Evolutionary conservation across 2,797 vertebrate species (phyloP).

Genomic region (Miichthys miiuy): DNA sequence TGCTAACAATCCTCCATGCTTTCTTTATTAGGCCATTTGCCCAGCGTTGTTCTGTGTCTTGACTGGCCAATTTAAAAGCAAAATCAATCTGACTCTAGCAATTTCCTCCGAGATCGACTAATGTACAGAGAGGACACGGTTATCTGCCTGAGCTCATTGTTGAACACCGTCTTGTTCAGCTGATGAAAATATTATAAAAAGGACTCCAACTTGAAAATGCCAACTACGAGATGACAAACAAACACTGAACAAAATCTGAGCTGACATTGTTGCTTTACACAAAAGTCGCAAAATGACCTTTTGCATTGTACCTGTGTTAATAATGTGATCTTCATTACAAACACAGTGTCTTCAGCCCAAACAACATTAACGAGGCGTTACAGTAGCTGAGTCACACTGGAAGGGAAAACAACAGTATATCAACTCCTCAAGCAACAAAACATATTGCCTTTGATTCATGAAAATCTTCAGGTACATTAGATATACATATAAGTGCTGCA

Average conservation of each 20-base stretch:
- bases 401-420: conserved; percentile 3
- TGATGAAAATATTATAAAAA: conserved; percentile 23
- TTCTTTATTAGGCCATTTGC: conserved; percentile 50
- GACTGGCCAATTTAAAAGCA: conserved; percentile 54
- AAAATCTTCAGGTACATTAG: conserved; percentile 7
- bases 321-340: conserved; percentile 18
- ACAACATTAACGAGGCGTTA: conserved; percentile 5
- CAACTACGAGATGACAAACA: not conserved
- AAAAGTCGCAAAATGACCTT: conserved; percentile 38
- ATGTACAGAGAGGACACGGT: conserved; percentile 28
- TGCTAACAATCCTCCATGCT: conserved; percentile 35
- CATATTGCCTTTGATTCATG: conserved; percentile 31
- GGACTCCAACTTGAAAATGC: not conserved
- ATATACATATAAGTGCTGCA: conserved; percentile 6
- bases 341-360: not conserved
- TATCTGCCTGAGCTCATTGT: conserved; percentile 29
- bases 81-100: conserved; percentile 46
- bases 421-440: conserved; percentile 7
- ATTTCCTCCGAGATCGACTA: conserved; percentile 39
- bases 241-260: not conserved
- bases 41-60: conserved; percentile 32
- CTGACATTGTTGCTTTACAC: not conserved
- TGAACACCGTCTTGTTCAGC: conserved; percentile 8
- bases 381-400: conserved; percentile 5
- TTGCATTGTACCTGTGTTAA: conserved; percentile 18